Percentiles rank a stretch among this genome's conserved stretches.
Evolutionary conservation across 2,797 vertebrate species (phyloP).

Genomic region (Betta splendens): DNA sequence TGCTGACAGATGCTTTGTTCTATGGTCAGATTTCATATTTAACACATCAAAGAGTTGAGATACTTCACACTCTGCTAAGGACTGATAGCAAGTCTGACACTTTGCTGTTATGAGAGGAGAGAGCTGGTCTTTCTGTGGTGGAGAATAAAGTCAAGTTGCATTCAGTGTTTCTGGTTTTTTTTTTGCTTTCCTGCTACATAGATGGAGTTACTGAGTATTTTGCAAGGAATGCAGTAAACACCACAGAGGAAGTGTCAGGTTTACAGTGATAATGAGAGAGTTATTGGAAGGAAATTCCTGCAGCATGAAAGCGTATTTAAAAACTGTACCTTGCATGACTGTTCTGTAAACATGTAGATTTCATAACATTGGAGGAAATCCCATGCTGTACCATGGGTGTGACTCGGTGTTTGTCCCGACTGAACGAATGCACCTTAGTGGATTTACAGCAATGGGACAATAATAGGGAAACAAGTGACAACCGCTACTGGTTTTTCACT

Average conservation of each 20-base stretch:
- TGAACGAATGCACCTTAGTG: background rate
- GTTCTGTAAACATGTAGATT: constrained; percentile 31
- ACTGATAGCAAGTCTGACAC: constrained; percentile 62
- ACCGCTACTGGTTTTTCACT: too few relatives aligned
- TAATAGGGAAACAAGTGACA: background rate
- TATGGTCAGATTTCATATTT: constrained; percentile 92
- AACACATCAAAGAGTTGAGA: constrained; percentile 90
- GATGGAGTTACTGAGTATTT: constrained; percentile 34
- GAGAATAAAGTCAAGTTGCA: constrained; percentile 53
- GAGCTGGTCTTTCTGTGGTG: constrained; percentile 30
- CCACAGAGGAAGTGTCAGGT: constrained; percentile 19
- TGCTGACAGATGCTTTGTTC: constrained; percentile 94
- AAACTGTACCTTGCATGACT: constrained; percentile 14
- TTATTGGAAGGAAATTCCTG: constrained; percentile 36
- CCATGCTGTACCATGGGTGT: background rate
- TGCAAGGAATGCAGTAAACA: constrained; percentile 25
- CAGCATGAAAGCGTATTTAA: constrained; percentile 27
- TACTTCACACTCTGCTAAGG: constrained; percentile 59
- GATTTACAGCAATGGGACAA: background rate
- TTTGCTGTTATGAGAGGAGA: constrained; percentile 38
- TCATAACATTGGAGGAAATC: constrained; percentile 41
- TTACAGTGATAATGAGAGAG: constrained; percentile 42
- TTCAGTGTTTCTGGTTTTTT: constrained; percentile 40
- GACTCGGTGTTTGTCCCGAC: constrained; percentile 10
- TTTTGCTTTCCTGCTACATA: constrained; percentile 35